Evolutionary conservation across 2,888 invertebrate species (phyloP), one percentile per base, ranked within the genome.

Genomic region (Augochlorella aurata): DNA sequence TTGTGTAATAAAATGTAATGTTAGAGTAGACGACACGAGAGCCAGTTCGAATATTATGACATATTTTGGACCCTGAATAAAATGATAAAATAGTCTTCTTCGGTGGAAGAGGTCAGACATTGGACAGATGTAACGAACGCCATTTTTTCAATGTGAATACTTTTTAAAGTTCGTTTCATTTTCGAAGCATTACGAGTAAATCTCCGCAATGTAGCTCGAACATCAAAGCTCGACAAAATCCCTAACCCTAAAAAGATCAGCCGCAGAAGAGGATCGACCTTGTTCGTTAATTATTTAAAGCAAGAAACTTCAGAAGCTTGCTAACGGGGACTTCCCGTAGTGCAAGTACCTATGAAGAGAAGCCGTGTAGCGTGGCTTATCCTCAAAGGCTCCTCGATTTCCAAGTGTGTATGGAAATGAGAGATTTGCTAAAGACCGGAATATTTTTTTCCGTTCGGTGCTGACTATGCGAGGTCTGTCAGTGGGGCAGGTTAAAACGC

Each of bases 401-500:
- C 45, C 49, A 16, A 67, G 16, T 18, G 9, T 24, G 47, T 16
- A 44, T 67, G 67, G 29, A 9, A 29, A 5, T 47, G 38, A 38
- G n/a, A 38, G 18, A 63, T 29, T 47, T 24, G 38, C n/a, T 49
- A 16, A 49, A 63, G 47, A 38, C 49, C 16, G 14, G 9, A 8
- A 9, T 8, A 65, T 21, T 65, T 44, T 61, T 63, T 72, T 16
- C 21, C 9, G 3, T 24, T 69, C 8, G 38, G 21, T 16, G 16
- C 58, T 29, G 2, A 38, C 38, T 38, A 18, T 2, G 52, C 29
- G 29, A 18, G 1, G 24, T 63, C 14, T 29, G 44, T n/a, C 45
- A 29, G 68, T 16, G 24, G 2, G 10, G 21, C 45, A 10, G 29
- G 79, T 65, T 76, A 65, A 76, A 69, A 79, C 52, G 77, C 69